These are phyloP conservation scores for Nannoperca obscura DNA, from an alignment of 2,797 vertebrate genomes.

Conservation along the genomic window DNA sequence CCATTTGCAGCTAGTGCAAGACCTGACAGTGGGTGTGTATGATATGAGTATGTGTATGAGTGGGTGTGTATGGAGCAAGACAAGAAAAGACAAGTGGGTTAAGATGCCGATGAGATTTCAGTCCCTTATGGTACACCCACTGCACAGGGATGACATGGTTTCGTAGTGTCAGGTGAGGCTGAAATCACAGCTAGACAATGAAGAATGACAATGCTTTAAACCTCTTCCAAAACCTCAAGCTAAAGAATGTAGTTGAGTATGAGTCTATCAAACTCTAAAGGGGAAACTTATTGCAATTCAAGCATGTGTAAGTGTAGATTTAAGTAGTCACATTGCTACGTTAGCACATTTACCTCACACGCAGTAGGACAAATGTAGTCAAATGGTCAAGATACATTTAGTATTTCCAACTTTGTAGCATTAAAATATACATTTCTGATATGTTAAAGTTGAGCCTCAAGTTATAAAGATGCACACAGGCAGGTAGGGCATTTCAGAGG, in stretches of 20 bases:
- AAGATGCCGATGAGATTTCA: slow-evolving; percentile 38
- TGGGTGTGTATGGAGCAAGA: slow-evolving; percentile 45
- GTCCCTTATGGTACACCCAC: slow-evolving; percentile 1
- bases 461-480: slow-evolving; percentile 42
- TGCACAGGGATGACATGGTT: slow-evolving; percentile 4
- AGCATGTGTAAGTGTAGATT: neutral
- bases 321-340: neutral
- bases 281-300: neutral
- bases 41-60: too few species aligned
- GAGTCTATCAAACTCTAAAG: neutral
- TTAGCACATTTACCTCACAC: slow-evolving; percentile 1
- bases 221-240: slow-evolving; percentile 8
- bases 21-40: slow-evolving; percentile 28
- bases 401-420: slow-evolving; percentile 16
- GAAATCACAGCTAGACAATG: slow-evolving; percentile 21
- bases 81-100: slow-evolving; percentile 50
- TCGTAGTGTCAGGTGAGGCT: slow-evolving; percentile 21
- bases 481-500: slow-evolving; percentile 58
- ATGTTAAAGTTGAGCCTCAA: slow-evolving; percentile 29
- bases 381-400: slow-evolving; percentile 2
- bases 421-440: slow-evolving; percentile 41
- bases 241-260: neutral
- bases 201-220: slow-evolving; percentile 24
- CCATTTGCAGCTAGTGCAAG: slow-evolving; percentile 22
- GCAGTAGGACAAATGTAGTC: neutral